phyloP scores from a whole-genome alignment of 1,140 invertebrate genomes.

The Lasioglossum albipes region DNA sequence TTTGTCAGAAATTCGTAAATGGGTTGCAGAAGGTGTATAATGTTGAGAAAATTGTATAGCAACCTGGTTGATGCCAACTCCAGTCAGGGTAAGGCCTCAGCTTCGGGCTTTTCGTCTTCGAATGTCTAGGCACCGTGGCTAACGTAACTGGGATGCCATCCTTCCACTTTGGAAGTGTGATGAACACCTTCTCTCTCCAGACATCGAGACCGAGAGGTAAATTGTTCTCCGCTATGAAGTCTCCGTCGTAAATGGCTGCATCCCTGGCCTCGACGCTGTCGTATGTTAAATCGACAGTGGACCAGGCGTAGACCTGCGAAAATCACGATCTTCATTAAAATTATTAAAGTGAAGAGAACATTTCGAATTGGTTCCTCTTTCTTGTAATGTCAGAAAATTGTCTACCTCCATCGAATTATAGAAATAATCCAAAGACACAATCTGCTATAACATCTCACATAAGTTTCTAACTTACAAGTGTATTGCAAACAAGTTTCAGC shows the following conservation, averaged over 20 bases:
- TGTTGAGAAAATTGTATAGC: neutral
- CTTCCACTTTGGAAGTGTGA: slow-evolving; percentile 90
- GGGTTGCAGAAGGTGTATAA: no score
- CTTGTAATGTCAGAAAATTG: no score
- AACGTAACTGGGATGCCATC: slow-evolving; percentile 87
- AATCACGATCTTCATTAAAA: neutral
- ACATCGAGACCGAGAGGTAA: slow-evolving; percentile 87
- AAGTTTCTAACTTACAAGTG: no score
- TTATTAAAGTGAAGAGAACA: no score
- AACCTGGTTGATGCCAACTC: slow-evolving; percentile 85
- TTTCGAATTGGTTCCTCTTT: no score
- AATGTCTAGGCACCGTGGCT: slow-evolving; percentile 81
- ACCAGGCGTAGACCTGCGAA: slow-evolving; percentile 81
- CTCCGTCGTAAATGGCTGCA: slow-evolving; percentile 79
- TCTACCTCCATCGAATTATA: no score
- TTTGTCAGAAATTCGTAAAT: neutral
- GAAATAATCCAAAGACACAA: no score
- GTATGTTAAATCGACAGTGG: slow-evolving; percentile 82
- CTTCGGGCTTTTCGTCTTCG: slow-evolving; percentile 82
- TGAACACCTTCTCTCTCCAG: slow-evolving; percentile 84
- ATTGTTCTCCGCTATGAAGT: slow-evolving; percentile 86
- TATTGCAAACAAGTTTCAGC: no score
- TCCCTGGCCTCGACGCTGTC: slow-evolving; percentile 76
- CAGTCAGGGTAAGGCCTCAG: slow-evolving; percentile 88
- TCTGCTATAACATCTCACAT: no score